Base-by-base conservation (phyloP, 1,140 invertebrate species). In the Pseudomyrmex dendroicus region DNA sequence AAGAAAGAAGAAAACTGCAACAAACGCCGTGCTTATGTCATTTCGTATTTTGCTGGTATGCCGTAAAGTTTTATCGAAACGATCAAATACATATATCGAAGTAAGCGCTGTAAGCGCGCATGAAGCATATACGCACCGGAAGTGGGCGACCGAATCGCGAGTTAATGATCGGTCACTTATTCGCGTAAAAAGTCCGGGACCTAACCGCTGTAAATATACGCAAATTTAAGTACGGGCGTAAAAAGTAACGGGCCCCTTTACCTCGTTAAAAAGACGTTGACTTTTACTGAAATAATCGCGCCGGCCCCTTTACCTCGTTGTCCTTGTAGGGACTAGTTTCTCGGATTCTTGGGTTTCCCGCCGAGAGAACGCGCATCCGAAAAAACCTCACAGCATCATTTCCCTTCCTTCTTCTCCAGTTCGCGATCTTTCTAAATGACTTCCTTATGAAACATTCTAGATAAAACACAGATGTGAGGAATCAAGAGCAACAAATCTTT, bases 201-300 rank as follows among this genome's bases (percentile, higher is more conserved):
- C 25, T 25, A 25, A 25, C 80, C 72, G 84, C 35, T 82, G 80
- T 74, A 64, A 80, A 80, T 88, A 84, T 54, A 83, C 78, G 87
- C 61, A 84, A 82, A 70, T 88, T 88, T 85, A 85, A 89, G 84
- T 82, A 83, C 80, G 63, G 87, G 22, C 87, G 73, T 89, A 90
- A 91, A 91, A 91, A 92, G 90, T 92, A 92, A 92, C 91, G 90
- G 90, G 80, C 78, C 80, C 80, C 80, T n/a, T n/a, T n/a, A n/a
- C n/a, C n/a, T n/a, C 61, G 73, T 63, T 90, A 80, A 91, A 88
- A 90, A 90, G 85, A 83, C 74, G 77, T 86, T 77, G 84, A 67
- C 84, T 76, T 73, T 73, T 80, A 78, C 68, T 86, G 89, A 88
- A 20, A 20, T 20, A 20, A 87, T 88, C 89, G 80, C 84, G 83